Conservation (phyloP, 2,113 vertebrate genomes). For the Plectropomus leopardus region DNA sequence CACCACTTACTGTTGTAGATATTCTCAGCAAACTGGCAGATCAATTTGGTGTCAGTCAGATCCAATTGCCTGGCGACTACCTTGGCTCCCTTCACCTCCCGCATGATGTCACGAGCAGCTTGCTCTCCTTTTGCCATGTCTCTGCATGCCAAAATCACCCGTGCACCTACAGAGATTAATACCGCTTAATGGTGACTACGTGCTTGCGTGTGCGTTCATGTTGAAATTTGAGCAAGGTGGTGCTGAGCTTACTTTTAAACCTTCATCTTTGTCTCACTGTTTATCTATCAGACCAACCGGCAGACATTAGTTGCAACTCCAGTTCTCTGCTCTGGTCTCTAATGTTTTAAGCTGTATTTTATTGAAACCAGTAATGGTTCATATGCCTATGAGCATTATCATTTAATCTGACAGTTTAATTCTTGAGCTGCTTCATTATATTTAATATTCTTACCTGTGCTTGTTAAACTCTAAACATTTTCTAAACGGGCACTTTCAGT, state of each 20-base stretch:
- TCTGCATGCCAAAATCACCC: constrained; percentile 84
- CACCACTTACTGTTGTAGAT: constrained; percentile 80
- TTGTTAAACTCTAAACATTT: constrained; percentile 2
- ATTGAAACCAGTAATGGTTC: neutral
- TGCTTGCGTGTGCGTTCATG: constrained; percentile 18
- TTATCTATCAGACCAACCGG: too few relatives aligned
- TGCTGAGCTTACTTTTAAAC: constrained; percentile 8
- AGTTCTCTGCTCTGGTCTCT: neutral
- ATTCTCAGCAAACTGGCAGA: constrained; percentile 83
- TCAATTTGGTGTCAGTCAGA: constrained; percentile 83
- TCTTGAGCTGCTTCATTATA: constrained; percentile 13
- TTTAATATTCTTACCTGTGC: neutral
- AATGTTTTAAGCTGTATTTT: neutral
- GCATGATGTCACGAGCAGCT: constrained; percentile 77
- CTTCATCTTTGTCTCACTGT: neutral
- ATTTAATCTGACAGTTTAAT: neutral
- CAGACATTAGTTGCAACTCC: neutral
- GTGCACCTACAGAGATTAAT: constrained; percentile 64
- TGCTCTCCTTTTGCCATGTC: constrained; percentile 79
- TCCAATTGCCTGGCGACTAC: constrained; percentile 81
- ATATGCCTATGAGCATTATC: neutral
- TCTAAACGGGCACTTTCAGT: constrained; percentile 15
- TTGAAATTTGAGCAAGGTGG: neutral
- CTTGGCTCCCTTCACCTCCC: constrained; percentile 71
- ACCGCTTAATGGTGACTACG: neutral